phyloP scores from a whole-genome alignment of 2,113 vertebrate genomes.

The Myrmecophaga tridactyla region DNA sequence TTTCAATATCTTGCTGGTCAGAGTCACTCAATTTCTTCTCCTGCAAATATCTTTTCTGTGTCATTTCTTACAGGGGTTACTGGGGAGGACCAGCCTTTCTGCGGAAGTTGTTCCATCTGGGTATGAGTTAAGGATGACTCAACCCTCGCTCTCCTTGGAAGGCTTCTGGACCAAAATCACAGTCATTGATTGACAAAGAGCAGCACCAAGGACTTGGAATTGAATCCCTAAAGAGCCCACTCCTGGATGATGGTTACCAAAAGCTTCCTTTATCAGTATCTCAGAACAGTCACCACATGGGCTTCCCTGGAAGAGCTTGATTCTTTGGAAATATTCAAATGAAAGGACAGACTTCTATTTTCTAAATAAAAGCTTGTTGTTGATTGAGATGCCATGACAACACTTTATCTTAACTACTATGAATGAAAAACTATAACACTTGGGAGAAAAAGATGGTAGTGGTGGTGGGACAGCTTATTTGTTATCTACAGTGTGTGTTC shows the following conservation, averaged over 20 bases:
- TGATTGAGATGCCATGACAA: conserved; percentile 10
- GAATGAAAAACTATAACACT: background rate
- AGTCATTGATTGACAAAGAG: background rate
- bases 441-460: background rate
- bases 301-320: background rate
- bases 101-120: conserved; percentile 93
- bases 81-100: conserved; percentile 95
- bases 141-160: background rate
- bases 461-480: background rate
- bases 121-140: conserved; percentile 81
- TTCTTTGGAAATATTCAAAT: conserved; percentile 40
- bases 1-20: background rate
- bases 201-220: background rate
- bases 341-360: conserved; percentile 49
- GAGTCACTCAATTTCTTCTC: background rate
- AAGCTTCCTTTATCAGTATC: background rate
- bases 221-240: background rate
- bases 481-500: background rate
- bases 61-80: conserved; percentile 86
- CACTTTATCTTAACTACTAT: background rate
- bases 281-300: background rate
- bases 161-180: background rate
- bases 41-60: background rate
- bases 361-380: conserved; percentile 48
- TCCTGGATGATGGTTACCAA: background rate